A percentile compares a stretch with the other conserved stretches of the same genome.
Evolutionary conservation across 2,113 vertebrate species (phyloP).

Genomic region (Climacteris rufus): DNA sequence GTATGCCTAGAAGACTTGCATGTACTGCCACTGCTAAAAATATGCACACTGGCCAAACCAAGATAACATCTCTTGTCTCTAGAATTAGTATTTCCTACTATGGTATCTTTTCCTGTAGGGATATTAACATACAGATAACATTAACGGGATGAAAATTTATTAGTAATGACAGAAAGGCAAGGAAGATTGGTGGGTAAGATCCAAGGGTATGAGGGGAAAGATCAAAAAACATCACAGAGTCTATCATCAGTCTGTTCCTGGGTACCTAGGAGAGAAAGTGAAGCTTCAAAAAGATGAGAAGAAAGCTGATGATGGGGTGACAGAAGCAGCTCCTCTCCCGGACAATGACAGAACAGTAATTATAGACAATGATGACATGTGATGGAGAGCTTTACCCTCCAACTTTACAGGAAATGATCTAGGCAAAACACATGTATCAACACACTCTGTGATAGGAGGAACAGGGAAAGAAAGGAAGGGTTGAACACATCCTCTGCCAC

Average conservation of each 20-base stretch:
- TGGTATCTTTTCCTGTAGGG: background rate
- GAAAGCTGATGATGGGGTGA: background rate
- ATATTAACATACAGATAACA: background rate
- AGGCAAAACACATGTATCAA: background rate
- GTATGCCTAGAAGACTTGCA: background rate
- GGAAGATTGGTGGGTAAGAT: background rate
- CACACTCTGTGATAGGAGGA: background rate
- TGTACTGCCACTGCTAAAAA: background rate
- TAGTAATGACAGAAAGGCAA: background rate
- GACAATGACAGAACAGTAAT: constrained; percentile 46
- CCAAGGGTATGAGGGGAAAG: constrained; percentile 23
- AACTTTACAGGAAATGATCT: background rate
- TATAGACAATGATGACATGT: constrained; percentile 25
- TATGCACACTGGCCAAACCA: background rate
- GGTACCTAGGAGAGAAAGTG: constrained; percentile 12
- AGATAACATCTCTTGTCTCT: background rate
- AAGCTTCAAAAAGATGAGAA: constrained; percentile 47
- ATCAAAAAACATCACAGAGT: constrained; percentile 3
- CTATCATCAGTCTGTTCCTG: constrained; percentile 1
- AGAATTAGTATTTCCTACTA: background rate
- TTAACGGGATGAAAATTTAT: constrained; percentile 8
- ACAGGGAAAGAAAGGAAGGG: background rate
- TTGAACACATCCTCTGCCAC: background rate
- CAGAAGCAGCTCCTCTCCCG: constrained; percentile 1
- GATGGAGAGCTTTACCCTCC: constrained; percentile 16